phyloP scores from a whole-genome alignment of 2,113 vertebrate species.

The Heterocephalus glaber region DNA sequence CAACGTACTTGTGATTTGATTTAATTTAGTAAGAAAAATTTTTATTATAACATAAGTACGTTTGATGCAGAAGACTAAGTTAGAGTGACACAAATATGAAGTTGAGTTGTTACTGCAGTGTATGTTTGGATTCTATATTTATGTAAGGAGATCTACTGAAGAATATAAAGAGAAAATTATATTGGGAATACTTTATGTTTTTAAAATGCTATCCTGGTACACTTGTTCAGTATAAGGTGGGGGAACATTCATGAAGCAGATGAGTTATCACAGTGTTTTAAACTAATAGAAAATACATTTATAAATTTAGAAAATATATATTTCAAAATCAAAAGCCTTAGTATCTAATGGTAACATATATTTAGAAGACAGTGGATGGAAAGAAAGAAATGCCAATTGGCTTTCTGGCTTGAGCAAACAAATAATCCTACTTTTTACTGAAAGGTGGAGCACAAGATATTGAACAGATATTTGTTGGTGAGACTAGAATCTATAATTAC shows the following conservation, averaged over 20 bases:
- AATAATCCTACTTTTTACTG: neutral
- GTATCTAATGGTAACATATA: neutral
- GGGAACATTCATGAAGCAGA: neutral
- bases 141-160: neutral
- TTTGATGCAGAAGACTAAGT: neutral
- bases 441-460: neutral
- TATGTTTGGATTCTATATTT: neutral
- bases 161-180: neutral
- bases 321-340: conserved; percentile 8
- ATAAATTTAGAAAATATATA: neutral
- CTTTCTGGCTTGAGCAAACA: neutral
- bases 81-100: neutral
- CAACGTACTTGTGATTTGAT: neutral
- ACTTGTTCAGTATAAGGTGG: neutral
- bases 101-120: neutral
- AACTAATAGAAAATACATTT: neutral
- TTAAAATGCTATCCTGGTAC: neutral
- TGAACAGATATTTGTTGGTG: neutral
- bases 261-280: neutral
- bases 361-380: neutral
- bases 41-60: neutral
- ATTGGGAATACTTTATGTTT: neutral
- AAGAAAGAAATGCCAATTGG: neutral
- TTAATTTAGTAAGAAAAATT: neutral
- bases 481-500: neutral